Conservation (phyloP, 1,140 invertebrate species). For the Elymnias hypermnestra region DNA sequence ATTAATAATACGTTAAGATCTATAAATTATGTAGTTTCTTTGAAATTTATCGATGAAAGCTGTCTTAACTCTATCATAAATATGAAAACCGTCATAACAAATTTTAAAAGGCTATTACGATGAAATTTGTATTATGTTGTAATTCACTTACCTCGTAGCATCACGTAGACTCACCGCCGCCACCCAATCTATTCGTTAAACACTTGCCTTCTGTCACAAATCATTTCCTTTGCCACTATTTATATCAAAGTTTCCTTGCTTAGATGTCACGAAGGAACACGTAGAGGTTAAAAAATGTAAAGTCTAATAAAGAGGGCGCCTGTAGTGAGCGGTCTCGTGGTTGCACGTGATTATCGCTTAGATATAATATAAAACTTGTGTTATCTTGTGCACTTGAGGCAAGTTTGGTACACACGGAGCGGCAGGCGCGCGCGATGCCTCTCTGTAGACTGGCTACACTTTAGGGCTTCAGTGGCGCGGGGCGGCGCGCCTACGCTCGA, state of each 20-base stretch:
- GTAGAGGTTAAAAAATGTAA: constrained; percentile 6
- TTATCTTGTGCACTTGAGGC: constrained; percentile 28
- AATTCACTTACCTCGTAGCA: constrained; percentile 51
- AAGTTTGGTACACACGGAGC: constrained; percentile 21
- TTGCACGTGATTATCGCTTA: constrained; percentile 26
- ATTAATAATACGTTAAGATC: no score
- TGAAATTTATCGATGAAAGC: no score
- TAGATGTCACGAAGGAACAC: constrained; percentile 3
- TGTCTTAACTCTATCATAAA: no score
- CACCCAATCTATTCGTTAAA: constrained; percentile 52
- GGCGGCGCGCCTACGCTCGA: constrained; percentile 69
- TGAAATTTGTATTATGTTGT: no score
- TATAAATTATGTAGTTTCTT: no score
- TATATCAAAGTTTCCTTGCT: constrained; percentile 31
- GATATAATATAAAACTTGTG: constrained; percentile 25
- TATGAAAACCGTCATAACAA: no score
- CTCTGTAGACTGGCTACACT: constrained; percentile 43
- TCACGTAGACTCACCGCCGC: constrained; percentile 49
- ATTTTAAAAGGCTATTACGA: no score
- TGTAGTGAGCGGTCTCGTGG: constrained; percentile 12
- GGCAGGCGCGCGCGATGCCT: constrained; percentile 41
- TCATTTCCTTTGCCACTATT: constrained; percentile 51
- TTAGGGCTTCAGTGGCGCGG: constrained; percentile 53
- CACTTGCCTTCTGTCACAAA: constrained; percentile 57
- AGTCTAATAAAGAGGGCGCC: constrained; percentile 7